Evolutionary conservation across 2,797 vertebrate genomes (phyloP).

Genomic region (Pseudocheirus occidentalis): DNA sequence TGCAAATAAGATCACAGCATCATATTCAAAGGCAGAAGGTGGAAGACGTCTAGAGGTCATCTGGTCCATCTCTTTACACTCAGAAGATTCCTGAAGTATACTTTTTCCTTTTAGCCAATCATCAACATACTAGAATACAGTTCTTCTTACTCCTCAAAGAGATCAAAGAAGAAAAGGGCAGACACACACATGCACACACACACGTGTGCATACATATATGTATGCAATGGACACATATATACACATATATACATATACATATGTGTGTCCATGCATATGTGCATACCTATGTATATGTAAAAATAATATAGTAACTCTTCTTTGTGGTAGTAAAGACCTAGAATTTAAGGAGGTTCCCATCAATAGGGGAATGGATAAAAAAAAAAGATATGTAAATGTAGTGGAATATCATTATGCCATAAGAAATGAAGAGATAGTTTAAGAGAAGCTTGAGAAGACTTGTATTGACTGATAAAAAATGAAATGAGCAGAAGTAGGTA

Average conservation of each 20-base stretch:
- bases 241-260: too few relatives aligned
- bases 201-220: too few relatives aligned
- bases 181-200: too few relatives aligned
- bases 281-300: too few relatives aligned
- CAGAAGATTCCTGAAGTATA: background rate
- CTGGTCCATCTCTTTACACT: background rate
- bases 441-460: background rate
- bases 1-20: background rate
- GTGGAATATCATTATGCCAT: background rate
- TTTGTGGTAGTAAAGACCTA: background rate
- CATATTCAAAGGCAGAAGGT: background rate
- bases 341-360: background rate
- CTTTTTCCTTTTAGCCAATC: conserved; percentile 24
- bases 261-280: too few relatives aligned
- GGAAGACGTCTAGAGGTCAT: background rate
- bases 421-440: background rate
- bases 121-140: background rate
- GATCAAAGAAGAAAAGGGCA: background rate
- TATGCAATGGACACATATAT: too few relatives aligned
- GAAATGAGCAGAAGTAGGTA: background rate
- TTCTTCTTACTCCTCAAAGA: background rate
- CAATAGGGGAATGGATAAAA: background rate
- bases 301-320: background rate
- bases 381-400: background rate
- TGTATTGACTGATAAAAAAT: background rate